Percentiles rank a stretch among this genome's conserved stretches.
Conservation (phyloP, 2,888 invertebrate genomes). For the Anorthoa munda region DNA sequence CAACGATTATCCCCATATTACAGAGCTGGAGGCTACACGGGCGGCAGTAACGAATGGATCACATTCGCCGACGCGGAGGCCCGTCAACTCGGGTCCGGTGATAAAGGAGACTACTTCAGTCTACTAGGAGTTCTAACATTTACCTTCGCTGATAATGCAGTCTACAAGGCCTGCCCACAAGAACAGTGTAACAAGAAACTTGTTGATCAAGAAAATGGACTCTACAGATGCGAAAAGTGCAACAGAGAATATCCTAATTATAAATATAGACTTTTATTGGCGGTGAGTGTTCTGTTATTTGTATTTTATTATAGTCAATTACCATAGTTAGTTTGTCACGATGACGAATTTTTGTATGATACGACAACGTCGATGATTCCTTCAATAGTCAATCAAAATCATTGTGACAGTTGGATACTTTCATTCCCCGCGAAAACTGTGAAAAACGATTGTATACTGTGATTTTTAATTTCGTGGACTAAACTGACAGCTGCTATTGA, state of each 20-base stretch:
- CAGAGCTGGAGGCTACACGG: constrained; percentile 85
- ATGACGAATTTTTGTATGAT: no score
- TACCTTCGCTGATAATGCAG: constrained; percentile 95
- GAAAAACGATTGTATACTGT: no score
- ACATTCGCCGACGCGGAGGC: constrained; percentile 94
- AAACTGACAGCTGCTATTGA: no score
- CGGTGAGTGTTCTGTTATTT: constrained; percentile 89
- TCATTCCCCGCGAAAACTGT: no score
- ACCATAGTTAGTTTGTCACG: neutral
- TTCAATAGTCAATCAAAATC: no score
- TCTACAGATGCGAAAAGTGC: constrained; percentile 99
- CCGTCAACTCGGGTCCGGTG: constrained; percentile 93
- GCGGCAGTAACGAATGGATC: constrained; percentile 93
- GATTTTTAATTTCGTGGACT: no score
- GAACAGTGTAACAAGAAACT: constrained; percentile 98
- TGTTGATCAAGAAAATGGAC: constrained; percentile 96
- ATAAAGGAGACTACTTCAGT: constrained; percentile 96
- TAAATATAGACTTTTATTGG: constrained; percentile 95
- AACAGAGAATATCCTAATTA: constrained; percentile 95
- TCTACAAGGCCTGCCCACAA: constrained; percentile 98
- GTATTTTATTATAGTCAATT: neutral
- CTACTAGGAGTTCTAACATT: constrained; percentile 95
- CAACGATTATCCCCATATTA: constrained; percentile 41
- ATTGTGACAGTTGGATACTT: no score
- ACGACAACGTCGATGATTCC: no score